Conservation (phyloP, 2,797 vertebrate species). For the Ctenopoma kingsleyae region DNA sequence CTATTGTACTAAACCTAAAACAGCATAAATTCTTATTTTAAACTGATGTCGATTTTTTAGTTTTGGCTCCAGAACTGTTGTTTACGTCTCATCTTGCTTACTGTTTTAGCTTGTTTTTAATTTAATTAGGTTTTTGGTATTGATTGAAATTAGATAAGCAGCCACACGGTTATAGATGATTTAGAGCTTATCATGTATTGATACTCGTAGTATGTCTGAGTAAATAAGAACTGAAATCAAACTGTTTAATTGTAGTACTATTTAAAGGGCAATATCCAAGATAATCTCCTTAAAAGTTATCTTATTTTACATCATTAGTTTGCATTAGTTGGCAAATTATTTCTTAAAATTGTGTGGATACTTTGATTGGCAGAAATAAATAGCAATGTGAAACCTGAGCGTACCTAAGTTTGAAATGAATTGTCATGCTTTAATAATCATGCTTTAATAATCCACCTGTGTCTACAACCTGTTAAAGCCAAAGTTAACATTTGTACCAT, state of each 20-base stretch:
- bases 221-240: not conserved
- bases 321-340: not conserved
- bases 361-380: not conserved
- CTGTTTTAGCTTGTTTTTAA: not conserved
- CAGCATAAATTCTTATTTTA: not conserved
- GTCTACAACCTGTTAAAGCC: conserved; percentile 1
- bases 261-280: not conserved
- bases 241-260: not conserved
- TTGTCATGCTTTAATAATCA: not conserved
- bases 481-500: not conserved
- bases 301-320: not conserved
- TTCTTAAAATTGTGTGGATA: conserved; percentile 9
- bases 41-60: not conserved
- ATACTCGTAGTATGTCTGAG: not conserved
- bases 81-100: not conserved
- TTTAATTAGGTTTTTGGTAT: conserved; percentile 4
- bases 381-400: not conserved
- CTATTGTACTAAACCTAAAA: not conserved
- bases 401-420: not conserved
- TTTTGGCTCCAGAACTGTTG: not conserved
- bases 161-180: not conserved
- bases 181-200: rapidly evolving
- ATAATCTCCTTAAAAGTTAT: not conserved
- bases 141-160: not conserved
- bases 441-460: conserved; percentile 14